These are phyloP conservation scores for Acholoe squamosa DNA, from an alignment of 2,888 invertebrate genomes.

Conservation along the genomic window DNA sequence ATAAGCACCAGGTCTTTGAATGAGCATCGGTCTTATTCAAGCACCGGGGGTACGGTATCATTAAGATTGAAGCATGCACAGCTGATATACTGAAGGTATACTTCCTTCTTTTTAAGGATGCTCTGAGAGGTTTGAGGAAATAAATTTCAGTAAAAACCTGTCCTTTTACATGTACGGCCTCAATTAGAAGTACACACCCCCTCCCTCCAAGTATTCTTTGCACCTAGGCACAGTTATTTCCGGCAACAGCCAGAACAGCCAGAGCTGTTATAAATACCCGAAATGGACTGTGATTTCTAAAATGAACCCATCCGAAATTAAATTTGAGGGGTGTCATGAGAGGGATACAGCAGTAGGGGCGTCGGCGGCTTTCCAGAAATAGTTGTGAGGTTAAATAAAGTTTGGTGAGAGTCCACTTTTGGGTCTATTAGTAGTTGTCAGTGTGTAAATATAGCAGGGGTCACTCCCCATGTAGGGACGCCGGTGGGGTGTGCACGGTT, in stretches of 20 bases:
- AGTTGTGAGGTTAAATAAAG: conserved; percentile 6
- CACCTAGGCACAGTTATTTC: neutral
- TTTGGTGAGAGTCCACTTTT: conserved; percentile 24
- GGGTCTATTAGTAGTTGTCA: neutral
- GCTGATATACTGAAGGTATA: no score
- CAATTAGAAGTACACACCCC: no score
- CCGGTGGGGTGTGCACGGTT: neutral
- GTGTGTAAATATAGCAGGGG: neutral
- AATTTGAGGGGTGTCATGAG: neutral
- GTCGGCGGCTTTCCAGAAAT: neutral
- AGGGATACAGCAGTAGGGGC: no score
- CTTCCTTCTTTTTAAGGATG: no score
- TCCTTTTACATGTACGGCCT: no score
- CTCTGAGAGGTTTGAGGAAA: no score
- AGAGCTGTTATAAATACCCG: neutral
- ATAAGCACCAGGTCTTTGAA: no score
- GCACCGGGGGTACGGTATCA: no score
- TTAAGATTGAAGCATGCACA: no score
- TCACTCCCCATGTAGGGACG: neutral
- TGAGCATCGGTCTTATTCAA: no score
- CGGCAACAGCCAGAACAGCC: neutral
- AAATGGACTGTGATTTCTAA: neutral
- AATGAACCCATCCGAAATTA: neutral
- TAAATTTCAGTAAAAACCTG: no score
- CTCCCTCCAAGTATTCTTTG: neutral